Base-by-base conservation (phyloP, 2,113 vertebrate genomes). In the Fulica atra region DNA sequence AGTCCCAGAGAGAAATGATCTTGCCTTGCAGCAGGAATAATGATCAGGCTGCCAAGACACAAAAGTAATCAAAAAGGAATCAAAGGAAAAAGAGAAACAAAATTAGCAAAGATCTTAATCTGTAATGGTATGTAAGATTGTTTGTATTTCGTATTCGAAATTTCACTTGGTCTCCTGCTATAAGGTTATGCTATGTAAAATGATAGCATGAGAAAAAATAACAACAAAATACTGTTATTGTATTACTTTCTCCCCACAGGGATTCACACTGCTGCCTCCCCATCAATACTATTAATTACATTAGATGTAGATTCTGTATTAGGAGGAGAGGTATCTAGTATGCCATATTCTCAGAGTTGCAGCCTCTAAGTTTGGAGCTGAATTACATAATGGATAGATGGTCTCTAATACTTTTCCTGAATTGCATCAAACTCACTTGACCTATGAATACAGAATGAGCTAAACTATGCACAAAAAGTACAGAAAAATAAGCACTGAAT, bases 21-120 rank as follows among this genome's bases (percentile, higher is more conserved):
- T 98, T 98, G 98, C 97, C 98, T 98, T 98, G 86, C 96, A 98
- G 98, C 98, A 98, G 96, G 97, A 98, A 98, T 97, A 98, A 98
- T 97, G 98, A 96, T 96, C 54, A 97, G 97, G 96, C 97, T 98
- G 97, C 98, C 98, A 97, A 96, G 93, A 98, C 97, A 97, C 54
- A 46, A 77, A 83, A 95, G 96, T 31, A 91, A 76, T 94, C 82
- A 96, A 98, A 97, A 98, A 95, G 97, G 24, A 85, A 74, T 89
- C 74, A 95, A 84, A 97, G 59, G 46, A 72, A 82, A 83, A 93
- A 92, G 51, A 92, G 72, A 88, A 95, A 81, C 29, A 92, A 84
- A 95, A 91, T 71, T 88, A 87, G 60, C 3, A 6, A 96, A 85
- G 61, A 79, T 44, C 87, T 85, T 81, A 9, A 87, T 71, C 71